Conservation (phyloP, 2,113 vertebrate species). For the Danionella cerebrum region DNA sequence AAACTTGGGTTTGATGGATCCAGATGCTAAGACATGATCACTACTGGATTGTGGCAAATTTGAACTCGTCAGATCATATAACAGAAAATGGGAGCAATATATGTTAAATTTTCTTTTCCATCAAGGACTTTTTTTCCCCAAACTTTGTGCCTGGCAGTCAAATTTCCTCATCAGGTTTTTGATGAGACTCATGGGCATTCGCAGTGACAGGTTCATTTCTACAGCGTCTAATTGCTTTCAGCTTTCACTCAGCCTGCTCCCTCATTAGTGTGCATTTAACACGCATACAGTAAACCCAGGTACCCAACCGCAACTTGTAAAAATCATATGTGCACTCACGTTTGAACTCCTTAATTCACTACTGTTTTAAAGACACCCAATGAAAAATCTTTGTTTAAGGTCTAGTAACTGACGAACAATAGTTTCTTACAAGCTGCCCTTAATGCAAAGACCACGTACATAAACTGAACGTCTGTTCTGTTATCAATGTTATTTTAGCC, state of each 20-base stretch:
- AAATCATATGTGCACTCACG: conserved; percentile 17
- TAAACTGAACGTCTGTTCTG: too few relatives aligned
- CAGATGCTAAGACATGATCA: neutral
- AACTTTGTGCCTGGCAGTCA: conserved; percentile 62
- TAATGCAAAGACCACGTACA: too few relatives aligned
- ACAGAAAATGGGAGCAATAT: conserved; percentile 14
- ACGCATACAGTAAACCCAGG: conserved; percentile 35
- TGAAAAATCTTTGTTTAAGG: too few relatives aligned
- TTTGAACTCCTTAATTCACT: neutral
- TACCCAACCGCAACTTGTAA: conserved; percentile 10
- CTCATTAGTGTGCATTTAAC: conserved; percentile 39
- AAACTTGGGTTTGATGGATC: too few relatives aligned
- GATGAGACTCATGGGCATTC: conserved; percentile 59
- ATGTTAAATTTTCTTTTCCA: conserved; percentile 17
- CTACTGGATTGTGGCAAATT: conserved; percentile 9
- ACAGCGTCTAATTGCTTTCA: conserved; percentile 63
- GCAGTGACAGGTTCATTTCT: conserved; percentile 66
- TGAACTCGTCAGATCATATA: neutral
- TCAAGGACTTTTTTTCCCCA: conserved; percentile 46
- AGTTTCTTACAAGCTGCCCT: too few relatives aligned
- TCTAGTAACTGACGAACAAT: too few relatives aligned
- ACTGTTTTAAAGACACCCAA: too few relatives aligned
- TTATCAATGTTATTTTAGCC: too few relatives aligned
- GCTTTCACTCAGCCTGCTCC: conserved; percentile 32
- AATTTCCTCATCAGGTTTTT: conserved; percentile 57